Evolutionary conservation across 2,797 vertebrate genomes (phyloP).

Genomic region (Meriones psammophilus): DNA sequence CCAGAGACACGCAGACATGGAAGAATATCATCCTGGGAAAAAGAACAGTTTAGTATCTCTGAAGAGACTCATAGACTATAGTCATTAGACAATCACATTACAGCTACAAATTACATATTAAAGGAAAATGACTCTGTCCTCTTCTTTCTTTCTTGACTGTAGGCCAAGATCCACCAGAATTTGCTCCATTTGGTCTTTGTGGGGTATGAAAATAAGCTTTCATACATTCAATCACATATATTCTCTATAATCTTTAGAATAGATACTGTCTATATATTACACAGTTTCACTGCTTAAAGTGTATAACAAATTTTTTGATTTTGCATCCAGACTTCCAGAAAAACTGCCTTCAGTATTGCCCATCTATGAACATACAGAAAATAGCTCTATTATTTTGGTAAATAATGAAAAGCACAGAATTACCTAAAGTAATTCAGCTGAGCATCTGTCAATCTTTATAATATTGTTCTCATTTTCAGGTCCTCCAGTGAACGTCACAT

Average conservation of each 20-base stretch:
- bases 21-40: neutral
- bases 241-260: neutral
- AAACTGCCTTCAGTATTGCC: neutral
- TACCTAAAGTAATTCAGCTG: neutral
- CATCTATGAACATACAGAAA: neutral
- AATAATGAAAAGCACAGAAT: neutral
- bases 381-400: neutral
- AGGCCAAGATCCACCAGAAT: neutral
- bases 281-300: neutral
- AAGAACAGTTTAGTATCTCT: neutral
- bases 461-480: conserved; percentile 89
- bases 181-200: neutral
- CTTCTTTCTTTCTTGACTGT: neutral
- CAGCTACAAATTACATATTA: neutral
- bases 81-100: neutral
- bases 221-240: neutral
- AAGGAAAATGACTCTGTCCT: neutral
- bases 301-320: neutral
- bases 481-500: conserved; percentile 97
- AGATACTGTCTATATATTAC: neutral
- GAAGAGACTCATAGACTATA: neutral
- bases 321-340: neutral
- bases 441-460: neutral
- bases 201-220: neutral
- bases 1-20: neutral